These are phyloP conservation scores for Tillus elongatus DNA, from an alignment of 2,888 invertebrate species.

Conservation along the genomic window DNA sequence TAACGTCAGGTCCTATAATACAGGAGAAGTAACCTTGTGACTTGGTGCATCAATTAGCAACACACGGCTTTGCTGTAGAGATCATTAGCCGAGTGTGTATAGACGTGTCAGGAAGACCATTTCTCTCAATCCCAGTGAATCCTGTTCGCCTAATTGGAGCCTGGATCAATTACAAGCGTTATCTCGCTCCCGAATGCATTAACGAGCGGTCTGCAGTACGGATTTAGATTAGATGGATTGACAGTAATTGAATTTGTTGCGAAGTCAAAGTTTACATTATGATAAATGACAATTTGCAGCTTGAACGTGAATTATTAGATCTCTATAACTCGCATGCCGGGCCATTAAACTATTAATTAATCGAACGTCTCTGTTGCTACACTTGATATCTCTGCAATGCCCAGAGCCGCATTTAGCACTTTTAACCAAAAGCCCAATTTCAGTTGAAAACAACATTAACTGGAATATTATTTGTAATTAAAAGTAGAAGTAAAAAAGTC, in stretches of 20 bases:
- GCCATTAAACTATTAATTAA: slow-evolving; percentile 39
- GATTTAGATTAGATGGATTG: slow-evolving; percentile 27
- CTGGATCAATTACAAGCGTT: slow-evolving; percentile 29
- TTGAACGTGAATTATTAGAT: slow-evolving; percentile 39
- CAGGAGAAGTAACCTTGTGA: too few relatives aligned
- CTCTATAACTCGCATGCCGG: slow-evolving; percentile 33
- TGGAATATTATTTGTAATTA: too few relatives aligned
- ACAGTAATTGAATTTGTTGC: slow-evolving; percentile 40
- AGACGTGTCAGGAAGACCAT: slow-evolving; percentile 1
- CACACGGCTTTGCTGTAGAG: too few relatives aligned
- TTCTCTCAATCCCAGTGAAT: too few relatives aligned
- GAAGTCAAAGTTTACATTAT: slow-evolving; percentile 40
- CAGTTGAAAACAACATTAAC: too few relatives aligned
- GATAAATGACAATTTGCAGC: slow-evolving; percentile 40
- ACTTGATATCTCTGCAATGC: too few relatives aligned
- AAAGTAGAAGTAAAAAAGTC: too few relatives aligned
- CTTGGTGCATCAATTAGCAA: slow-evolving; percentile 2
- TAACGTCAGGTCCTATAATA: too few relatives aligned
- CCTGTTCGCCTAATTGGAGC: slow-evolving; percentile 26
- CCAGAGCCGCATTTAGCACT: too few relatives aligned
- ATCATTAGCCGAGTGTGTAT: slow-evolving; percentile 2
- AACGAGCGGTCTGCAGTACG: slow-evolving; percentile 24
- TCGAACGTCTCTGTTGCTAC: too few relatives aligned
- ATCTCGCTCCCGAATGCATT: slow-evolving; percentile 24
- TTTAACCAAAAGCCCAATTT: too few relatives aligned